phyloP scores from a whole-genome alignment of 2,888 invertebrate species.

The Microctonus hyperodae region DNA sequence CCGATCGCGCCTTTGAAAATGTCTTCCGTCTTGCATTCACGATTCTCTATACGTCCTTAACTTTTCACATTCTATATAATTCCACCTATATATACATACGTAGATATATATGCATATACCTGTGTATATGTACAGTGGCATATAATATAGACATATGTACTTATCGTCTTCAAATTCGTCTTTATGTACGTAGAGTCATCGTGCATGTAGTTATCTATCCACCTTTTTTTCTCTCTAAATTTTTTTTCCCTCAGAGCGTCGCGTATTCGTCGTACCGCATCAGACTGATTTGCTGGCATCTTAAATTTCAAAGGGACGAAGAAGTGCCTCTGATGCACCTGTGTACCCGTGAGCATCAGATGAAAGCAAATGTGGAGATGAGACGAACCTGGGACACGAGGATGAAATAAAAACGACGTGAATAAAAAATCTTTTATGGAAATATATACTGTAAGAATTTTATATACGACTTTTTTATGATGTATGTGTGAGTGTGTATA shows the following conservation, averaged over 20 bases:
- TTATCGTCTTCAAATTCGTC: constrained; percentile 8
- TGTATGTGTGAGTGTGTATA: background rate
- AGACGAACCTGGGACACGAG: background rate
- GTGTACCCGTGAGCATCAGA: background rate
- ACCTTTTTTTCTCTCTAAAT: background rate
- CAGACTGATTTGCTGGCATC: constrained; percentile 18
- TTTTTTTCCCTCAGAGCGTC: background rate
- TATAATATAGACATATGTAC: background rate
- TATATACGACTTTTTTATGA: background rate
- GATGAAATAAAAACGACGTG: background rate
- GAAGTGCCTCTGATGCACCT: constrained; percentile 19
- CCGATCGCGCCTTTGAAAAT: constrained; percentile 35
- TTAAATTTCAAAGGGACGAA: constrained; percentile 26
- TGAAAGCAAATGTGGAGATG: background rate
- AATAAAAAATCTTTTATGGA: background rate
- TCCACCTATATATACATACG: background rate
- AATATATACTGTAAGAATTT: background rate
- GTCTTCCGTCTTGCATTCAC: constrained; percentile 25
- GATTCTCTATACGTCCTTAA: constrained; percentile 13
- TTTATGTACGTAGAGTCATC: background rate
- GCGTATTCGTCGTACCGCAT: background rate
- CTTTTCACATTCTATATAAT: background rate
- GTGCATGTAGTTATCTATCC: background rate
- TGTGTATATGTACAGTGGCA: too few relatives aligned
- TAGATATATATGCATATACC: background rate